Evolutionary conservation across 2,888 invertebrate genomes (phyloP), one percentile per base, ranked within the genome.

Genomic region (Allolobophora icterica): DNA sequence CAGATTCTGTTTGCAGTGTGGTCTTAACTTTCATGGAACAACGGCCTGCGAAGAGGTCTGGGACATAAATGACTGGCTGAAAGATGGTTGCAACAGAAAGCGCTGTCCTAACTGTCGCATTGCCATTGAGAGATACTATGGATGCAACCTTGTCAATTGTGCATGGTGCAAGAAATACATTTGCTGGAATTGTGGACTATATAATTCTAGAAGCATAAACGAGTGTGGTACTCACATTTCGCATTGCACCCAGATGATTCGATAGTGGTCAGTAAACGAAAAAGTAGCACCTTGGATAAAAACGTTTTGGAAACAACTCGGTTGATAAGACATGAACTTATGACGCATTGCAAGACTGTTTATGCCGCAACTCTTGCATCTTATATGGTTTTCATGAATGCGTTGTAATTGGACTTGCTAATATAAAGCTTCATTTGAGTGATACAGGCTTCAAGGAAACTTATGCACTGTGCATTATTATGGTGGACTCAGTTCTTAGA

Each of bases 121-220:
- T 24, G 24, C 35, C 35, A 87, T 87, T 38, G 87, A 87, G 38
- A 87, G 35, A 38, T 0, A n/a, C 0, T 15, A 0, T 24, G 87
- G 87, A 19, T 87, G 87, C 34, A 34, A 87, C 19, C 3, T 6
- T 34, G 87, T 87, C 6, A 19, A 24, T 21, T 87, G 87, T 24
- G 35, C 1, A 5, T 87, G 38, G 35, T 87, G 87, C 35, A 87
- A 87, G 34, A 35, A 34, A 24, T 34, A 35, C 34, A 87, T 87
- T 19, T 87, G 87, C 38, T 87, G 87, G 87, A 87, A 38, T 11
- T 87, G 87, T 38, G 87, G n/a, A 87, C 8, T n/a, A 33, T 87
- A 13, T 87, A 13, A 87, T 15, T 24, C 34, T 35, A 87, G 19
- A 34, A 1, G 0, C 38, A 6, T 6, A 34, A 35, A 21, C 6